These are phyloP conservation scores for Neosilurus hyrtlii DNA, from an alignment of 2,797 vertebrate genomes.

Conservation along the genomic window DNA sequence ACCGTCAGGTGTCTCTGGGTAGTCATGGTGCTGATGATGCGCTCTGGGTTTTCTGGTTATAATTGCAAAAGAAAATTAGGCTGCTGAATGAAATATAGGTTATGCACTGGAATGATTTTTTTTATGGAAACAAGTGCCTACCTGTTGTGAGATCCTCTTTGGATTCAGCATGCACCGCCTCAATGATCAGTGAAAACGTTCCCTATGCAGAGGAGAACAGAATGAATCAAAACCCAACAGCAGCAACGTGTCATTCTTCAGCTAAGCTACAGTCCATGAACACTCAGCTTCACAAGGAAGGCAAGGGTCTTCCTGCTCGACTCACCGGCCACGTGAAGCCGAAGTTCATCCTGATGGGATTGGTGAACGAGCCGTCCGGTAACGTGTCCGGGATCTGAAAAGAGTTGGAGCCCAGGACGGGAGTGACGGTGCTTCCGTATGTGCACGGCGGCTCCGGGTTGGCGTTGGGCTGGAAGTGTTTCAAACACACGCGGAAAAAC, in stretches of 20 bases:
- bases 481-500: constrained; percentile 95
- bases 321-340: constrained; percentile 98
- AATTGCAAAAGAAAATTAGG: background rate
- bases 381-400: constrained; percentile 89
- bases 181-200: constrained; percentile 96
- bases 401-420: constrained; percentile 89
- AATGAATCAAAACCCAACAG: background rate
- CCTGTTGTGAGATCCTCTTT: constrained; percentile 92
- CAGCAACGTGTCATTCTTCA: background rate
- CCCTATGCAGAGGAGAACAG: constrained; percentile 74
- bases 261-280: too few relatives aligned
- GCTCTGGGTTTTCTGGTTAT: constrained; percentile 83
- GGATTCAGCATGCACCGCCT: constrained; percentile 90
- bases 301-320: constrained; percentile 11
- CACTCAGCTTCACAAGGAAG: background rate
- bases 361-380: constrained; percentile 84
- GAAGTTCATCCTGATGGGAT: constrained; percentile 89
- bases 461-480: constrained; percentile 94
- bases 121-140: constrained; percentile 56
- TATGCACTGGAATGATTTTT: background rate
- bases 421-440: constrained; percentile 88
- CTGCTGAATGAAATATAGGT: background rate
- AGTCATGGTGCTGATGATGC: constrained; percentile 91
- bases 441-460: constrained; percentile 94
- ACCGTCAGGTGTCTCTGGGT: constrained; percentile 92